Conservation (phyloP, 2,113 vertebrate species). For the Peromyscus californicus region DNA sequence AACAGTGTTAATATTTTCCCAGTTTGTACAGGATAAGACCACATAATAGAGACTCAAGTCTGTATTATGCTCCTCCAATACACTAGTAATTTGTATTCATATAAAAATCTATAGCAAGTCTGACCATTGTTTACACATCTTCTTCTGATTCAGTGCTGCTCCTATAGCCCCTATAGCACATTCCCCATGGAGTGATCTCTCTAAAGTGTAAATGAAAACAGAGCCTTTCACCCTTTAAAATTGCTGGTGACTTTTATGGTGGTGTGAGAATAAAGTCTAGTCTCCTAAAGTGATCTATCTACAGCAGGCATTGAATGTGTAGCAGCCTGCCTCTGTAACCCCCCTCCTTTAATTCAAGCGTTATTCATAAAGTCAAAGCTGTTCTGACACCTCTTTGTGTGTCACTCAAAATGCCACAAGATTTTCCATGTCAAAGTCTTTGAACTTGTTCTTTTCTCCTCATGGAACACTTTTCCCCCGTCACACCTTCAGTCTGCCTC, state of each 20-base stretch:
- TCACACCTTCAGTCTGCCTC: not conserved
- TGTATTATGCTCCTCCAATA: not conserved
- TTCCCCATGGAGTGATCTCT: not conserved
- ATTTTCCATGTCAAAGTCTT: not conserved
- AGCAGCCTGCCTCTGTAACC: not conserved
- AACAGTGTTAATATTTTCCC: not conserved
- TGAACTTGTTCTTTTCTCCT: not conserved
- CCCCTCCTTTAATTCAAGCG: not conserved
- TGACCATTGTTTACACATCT: not conserved
- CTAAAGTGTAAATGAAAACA: not conserved
- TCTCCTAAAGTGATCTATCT: not conserved
- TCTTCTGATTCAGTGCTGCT: not conserved
- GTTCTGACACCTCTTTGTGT: not conserved
- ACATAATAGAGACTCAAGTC: not conserved
- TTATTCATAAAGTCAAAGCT: conserved; percentile 21
- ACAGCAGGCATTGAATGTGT: not conserved
- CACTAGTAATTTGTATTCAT: not conserved
- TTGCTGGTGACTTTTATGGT: not conserved
- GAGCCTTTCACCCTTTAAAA: not conserved
- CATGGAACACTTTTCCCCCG: not conserved
- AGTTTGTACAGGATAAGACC: not conserved
- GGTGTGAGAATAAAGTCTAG: not conserved
- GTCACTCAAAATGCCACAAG: not conserved
- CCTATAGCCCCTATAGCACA: not conserved
- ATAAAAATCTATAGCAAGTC: not conserved